Evolutionary conservation across 1,140 invertebrate species (phyloP).

Genomic region (Archivesica marissinica): DNA sequence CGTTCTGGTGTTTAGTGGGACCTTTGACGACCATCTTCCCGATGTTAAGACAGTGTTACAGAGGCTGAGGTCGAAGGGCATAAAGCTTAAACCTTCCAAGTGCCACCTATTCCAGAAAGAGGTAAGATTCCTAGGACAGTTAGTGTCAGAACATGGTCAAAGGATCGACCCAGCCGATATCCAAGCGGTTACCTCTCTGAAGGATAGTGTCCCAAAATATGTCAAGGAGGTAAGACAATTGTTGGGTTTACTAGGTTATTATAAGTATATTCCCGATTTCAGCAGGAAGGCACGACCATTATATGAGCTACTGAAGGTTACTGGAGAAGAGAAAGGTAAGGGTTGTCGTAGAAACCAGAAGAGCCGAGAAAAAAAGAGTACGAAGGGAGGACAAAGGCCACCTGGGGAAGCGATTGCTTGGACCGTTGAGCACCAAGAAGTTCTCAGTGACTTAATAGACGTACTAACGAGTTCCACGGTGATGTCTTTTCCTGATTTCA

Average conservation of each 20-base stretch:
- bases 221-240: not conserved
- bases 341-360: conserved; percentile 64
- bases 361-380: not conserved
- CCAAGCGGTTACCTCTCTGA: not conserved
- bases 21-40: conserved; percentile 58
- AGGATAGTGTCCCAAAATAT: not conserved
- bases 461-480: conserved; percentile 68
- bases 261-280: conserved; percentile 81
- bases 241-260: conserved; percentile 31
- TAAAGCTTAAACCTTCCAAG: conserved; percentile 57
- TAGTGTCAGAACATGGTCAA: conserved; percentile 64
- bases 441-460: conserved; percentile 71
- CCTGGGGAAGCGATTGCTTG: conserved; percentile 26
- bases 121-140: conserved; percentile 64
- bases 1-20: conserved; percentile 40
- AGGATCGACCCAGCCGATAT: not conserved
- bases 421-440: conserved; percentile 41
- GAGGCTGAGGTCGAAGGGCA: conserved; percentile 73
- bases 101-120: conserved; percentile 45
- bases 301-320: conserved; percentile 8
- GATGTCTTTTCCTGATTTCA: conserved; percentile 77
- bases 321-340: conserved; percentile 26
- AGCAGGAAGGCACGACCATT: conserved; percentile 65
- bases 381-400: conserved; percentile 23
- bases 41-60: conserved; percentile 80